Conservation (phyloP, 2,888 invertebrate species). For the Drosophila fungiperda region DNA sequence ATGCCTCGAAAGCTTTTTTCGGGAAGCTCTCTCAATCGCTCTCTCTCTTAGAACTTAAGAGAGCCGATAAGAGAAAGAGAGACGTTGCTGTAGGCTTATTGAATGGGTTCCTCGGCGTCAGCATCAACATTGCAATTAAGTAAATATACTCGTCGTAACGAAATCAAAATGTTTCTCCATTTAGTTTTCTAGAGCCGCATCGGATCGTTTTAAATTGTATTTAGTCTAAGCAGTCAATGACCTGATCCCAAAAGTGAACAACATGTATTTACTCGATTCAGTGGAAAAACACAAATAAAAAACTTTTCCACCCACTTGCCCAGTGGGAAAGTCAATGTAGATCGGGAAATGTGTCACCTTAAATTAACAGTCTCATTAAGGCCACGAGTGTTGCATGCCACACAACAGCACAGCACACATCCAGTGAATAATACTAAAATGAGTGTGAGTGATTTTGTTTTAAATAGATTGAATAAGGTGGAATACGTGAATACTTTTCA, state of each 20-base stretch:
- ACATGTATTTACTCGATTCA: constrained; percentile 44
- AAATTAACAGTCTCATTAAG: constrained; percentile 74
- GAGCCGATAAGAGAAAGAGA: constrained; percentile 6
- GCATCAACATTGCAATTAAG: constrained; percentile 48
- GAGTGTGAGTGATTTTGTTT: neutral
- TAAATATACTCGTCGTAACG: constrained; percentile 52
- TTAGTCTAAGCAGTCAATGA: constrained; percentile 56
- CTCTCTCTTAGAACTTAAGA: constrained; percentile 47
- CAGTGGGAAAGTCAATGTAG: constrained; percentile 11
- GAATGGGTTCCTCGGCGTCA: neutral
- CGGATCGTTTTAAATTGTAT: constrained; percentile 48
- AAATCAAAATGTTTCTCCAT: constrained; percentile 57
- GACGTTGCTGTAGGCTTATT: neutral
- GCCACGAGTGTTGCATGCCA: constrained; percentile 52
- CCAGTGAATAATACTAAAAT: constrained; percentile 8
- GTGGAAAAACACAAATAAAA: constrained; percentile 11
- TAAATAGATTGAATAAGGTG: constrained; percentile 27
- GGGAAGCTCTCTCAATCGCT: constrained; percentile 46
- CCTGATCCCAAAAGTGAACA: constrained; percentile 37
- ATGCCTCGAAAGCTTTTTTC: constrained; percentile 49
- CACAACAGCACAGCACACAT: neutral
- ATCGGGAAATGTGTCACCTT: constrained; percentile 63
- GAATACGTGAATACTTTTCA: constrained; percentile 22
- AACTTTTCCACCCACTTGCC: constrained; percentile 29
- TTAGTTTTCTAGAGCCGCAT: constrained; percentile 25